Base-by-base conservation (phyloP, 2,888 invertebrate species). In the Cetonia aurata region DNA sequence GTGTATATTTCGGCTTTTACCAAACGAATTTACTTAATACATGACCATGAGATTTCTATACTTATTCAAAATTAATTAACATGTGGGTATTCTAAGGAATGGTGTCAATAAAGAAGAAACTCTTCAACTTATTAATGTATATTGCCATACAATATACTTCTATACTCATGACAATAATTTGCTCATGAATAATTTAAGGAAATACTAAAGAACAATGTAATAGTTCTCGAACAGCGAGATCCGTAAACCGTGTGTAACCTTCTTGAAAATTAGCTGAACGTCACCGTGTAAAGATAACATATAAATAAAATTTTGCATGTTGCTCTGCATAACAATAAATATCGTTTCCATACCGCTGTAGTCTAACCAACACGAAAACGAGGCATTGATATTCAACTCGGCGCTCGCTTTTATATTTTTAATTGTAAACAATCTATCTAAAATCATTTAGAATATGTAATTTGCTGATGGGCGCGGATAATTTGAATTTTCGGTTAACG, bases 361-460 rank as follows among this genome's bases (percentile, higher is more conserved):
- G 37, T 52, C 10, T 19, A 25, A 52, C 52, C 12, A 50, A 17
- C 17, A 12, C 48, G 15, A 50, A 50, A 17, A 42, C 19, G 42
- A 8, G 13, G 6, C 50, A 65, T 65, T 65, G 17, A 50, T 50
- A 65, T 65, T 65, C 62, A 6, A 10, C 41, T 12, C 33, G 15
- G 10, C 3, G 17, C 41, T 50, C 62, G 37, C 62, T 33, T 52
- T 50, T 65, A 50, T 65, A 52, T 65, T 65, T 65, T 65, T 65
- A 65, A 65, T 65, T 65, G 62, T 65, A 50, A 65, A 65, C 62
- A 50, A 65, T 65, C 62, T 52, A 41, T 65, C 62, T 65, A 65
- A 65, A 65, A 65, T 65, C 50, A 65, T 65, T 65, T 65, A 65
- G 62, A 65, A 65, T 65, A 50, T 65, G 62, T 65, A 15, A 65